A percentile compares a stretch with the other conserved stretches of the same genome.
These are phyloP conservation scores for Anagyrus pseudococci DNA, from an alignment of 2,888 invertebrate species.

Conservation along the genomic window DNA sequence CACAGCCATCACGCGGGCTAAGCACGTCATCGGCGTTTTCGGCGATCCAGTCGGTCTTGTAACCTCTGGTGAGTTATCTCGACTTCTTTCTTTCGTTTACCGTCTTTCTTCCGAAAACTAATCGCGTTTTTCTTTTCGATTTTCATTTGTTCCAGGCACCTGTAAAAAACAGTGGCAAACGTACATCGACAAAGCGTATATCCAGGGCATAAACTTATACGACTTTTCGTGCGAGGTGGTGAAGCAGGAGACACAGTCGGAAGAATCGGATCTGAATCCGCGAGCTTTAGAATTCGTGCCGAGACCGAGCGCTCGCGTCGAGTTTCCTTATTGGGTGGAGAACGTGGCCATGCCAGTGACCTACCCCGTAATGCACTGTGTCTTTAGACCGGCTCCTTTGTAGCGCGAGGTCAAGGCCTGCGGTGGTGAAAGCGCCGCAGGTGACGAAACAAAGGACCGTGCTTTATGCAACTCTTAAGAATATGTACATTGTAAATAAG, in stretches of 20 bases:
- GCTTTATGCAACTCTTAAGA: too few species aligned
- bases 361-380: slow-evolving; percentile 43
- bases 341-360: slow-evolving; percentile 45
- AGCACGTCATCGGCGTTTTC: slow-evolving; percentile 82
- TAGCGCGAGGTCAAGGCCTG: too few species aligned
- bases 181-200: slow-evolving; percentile 66
- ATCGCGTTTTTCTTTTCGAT: background rate
- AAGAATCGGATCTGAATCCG: slow-evolving; percentile 69
- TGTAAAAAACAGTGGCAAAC: slow-evolving; percentile 84
- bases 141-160: slow-evolving; percentile 58
- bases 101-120: background rate
- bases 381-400: slow-evolving; percentile 27
- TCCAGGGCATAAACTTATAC: slow-evolving; percentile 46
- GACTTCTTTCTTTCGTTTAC: background rate
- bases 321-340: slow-evolving; percentile 42
- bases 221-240: slow-evolving; percentile 38
- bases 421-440: slow-evolving; percentile 1
- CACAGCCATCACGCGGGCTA: slow-evolving; percentile 83
- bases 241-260: slow-evolving; percentile 20
- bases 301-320: slow-evolving; percentile 56
- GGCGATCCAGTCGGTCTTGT: slow-evolving; percentile 85
- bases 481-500: too few species aligned
- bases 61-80: slow-evolving; percentile 68
- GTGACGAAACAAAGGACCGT: background rate
- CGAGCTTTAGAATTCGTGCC: slow-evolving; percentile 83